Percentiles rank a stretch among this genome's conserved stretches.
Conservation (phyloP, 2,113 vertebrate species). For the Pelmatolapia mariae region DNA sequence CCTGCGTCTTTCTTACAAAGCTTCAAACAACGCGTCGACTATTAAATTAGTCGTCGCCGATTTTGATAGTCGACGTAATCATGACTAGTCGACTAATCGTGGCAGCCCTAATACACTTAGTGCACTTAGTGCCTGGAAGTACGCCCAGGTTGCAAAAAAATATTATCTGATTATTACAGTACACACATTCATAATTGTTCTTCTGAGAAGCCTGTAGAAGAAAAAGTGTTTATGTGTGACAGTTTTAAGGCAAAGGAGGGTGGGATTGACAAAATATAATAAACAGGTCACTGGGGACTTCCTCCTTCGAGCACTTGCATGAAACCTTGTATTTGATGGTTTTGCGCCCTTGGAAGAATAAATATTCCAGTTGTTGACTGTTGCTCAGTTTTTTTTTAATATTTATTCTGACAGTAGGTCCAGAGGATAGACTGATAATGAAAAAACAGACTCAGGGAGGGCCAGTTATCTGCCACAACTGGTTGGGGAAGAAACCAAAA, state of each 20-base stretch:
- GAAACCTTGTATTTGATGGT: not conserved
- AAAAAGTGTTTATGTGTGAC: not conserved
- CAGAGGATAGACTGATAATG: not conserved
- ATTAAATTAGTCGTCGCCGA: not conserved
- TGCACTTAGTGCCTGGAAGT: not conserved
- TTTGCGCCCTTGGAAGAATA: not conserved
- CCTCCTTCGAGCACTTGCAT: not conserved
- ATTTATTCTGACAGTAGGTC: not conserved
- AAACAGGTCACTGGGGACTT: not conserved
- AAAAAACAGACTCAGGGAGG: not conserved
- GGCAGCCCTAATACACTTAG: not conserved
- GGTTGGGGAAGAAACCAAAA: not conserved
- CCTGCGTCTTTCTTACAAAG: not conserved
- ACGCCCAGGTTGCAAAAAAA: not conserved
- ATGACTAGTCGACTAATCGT: not conserved
- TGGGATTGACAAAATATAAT: not conserved
- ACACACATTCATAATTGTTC: not conserved
- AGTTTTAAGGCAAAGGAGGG: not conserved
- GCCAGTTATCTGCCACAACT: not conserved
- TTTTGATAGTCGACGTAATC: not conserved
- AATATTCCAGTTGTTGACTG: not conserved
- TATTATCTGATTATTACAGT: not conserved
- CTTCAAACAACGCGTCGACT: rapidly evolving
- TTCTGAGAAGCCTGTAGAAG: not conserved
- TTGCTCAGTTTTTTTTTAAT: rapidly evolving